These are phyloP conservation scores for Phainopepla nitens DNA, from an alignment of 2,113 vertebrate species.

Conservation along the genomic window DNA sequence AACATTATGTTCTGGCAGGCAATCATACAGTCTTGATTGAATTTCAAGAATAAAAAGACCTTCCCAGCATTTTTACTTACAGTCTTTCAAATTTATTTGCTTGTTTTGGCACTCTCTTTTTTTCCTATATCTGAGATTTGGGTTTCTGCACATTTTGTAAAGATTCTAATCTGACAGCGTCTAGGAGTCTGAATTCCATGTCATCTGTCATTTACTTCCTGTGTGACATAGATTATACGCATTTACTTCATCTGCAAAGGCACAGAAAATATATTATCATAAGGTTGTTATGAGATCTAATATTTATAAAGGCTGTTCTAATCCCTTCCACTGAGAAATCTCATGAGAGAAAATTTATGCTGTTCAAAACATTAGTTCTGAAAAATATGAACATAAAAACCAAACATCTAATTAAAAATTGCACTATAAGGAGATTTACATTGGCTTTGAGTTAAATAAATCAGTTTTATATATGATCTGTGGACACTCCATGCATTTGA, in stretches of 20 bases:
- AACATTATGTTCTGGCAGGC: neutral
- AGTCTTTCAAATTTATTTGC: neutral
- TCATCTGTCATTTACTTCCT: neutral
- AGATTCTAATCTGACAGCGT: constrained; percentile 12
- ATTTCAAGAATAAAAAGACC: neutral
- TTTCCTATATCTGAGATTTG: neutral
- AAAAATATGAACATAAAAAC: neutral
- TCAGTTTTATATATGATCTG: neutral
- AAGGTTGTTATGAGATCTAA: neutral
- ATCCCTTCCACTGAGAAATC: neutral
- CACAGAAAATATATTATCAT: neutral
- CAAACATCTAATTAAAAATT: neutral
- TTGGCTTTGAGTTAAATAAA: neutral
- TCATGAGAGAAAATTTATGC: neutral
- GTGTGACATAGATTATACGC: neutral
- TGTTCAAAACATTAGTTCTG: neutral
- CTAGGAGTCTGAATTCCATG: neutral
- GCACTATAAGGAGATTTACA: neutral
- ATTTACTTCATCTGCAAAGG: neutral
- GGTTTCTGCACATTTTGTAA: neutral
- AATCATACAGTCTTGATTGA: neutral
- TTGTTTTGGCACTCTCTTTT: neutral
- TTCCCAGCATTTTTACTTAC: neutral
- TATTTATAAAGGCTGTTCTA: neutral
- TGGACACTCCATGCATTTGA: neutral